Conservation (phyloP, 2,797 vertebrate species). For the Lithobates pipiens region DNA sequence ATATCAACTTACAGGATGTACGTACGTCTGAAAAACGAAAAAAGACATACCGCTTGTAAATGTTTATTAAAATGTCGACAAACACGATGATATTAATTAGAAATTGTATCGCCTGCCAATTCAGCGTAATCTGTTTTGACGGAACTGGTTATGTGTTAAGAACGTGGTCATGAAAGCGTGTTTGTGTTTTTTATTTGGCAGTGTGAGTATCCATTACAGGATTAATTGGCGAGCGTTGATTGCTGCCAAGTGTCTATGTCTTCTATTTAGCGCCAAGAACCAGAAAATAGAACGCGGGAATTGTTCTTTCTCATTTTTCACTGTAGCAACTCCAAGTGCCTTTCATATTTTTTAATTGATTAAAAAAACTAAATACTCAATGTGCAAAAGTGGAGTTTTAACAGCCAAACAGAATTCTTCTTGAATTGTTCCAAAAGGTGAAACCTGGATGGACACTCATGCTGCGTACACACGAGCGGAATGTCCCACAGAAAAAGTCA, state of each 20-base stretch:
- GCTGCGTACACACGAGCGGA: too few species aligned
- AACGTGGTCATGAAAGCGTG: not conserved
- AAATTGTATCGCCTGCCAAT: not conserved
- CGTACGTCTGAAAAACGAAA: not conserved
- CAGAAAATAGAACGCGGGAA: too few species aligned
- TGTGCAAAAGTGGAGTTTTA: too few species aligned
- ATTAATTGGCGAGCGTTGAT: not conserved
- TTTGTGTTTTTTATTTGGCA: not conserved
- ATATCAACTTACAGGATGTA: too few species aligned
- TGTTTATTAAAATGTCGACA: not conserved
- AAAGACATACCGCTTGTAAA: not conserved
- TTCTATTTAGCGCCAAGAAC: not conserved
- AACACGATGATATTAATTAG: not conserved
- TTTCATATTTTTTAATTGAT: too few species aligned
- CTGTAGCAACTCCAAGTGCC: too few species aligned
- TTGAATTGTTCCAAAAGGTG: too few species aligned
- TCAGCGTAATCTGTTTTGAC: not conserved
- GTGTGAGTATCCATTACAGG: not conserved
- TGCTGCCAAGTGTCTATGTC: not conserved
- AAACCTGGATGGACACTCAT: too few species aligned
- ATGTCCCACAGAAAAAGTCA: too few species aligned
- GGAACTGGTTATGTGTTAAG: not conserved
- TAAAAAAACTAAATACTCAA: too few species aligned
- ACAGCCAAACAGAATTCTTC: too few species aligned
- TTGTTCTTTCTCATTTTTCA: too few species aligned